Evolutionary conservation across 2,113 vertebrate species (phyloP).

Genomic region (Lota lota): DNA sequence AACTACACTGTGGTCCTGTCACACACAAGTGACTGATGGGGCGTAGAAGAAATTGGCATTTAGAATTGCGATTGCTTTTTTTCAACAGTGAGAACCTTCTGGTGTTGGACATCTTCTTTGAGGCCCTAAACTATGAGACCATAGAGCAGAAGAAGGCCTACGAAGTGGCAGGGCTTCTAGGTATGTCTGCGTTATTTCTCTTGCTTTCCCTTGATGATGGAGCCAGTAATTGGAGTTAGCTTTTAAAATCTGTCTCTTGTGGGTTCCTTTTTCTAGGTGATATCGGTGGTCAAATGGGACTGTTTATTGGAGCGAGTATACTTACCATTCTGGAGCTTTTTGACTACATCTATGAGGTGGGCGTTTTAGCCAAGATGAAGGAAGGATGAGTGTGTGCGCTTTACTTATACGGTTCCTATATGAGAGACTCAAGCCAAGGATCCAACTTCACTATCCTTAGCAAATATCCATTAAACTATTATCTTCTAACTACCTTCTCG

Average conservation of each 20-base stretch:
- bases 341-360: conserved; percentile 91
- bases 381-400: too few relatives aligned
- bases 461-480: too few relatives aligned
- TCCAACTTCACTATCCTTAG: too few relatives aligned
- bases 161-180: conserved; percentile 94
- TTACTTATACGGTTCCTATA: too few relatives aligned
- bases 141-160: conserved; percentile 98
- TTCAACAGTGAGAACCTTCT: conserved; percentile 89
- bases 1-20: neutral
- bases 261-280: conserved; percentile 71
- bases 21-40: too few relatives aligned
- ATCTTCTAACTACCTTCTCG: too few relatives aligned
- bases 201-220: neutral
- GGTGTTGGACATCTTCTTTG: conserved; percentile 84
- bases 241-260: neutral
- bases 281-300: conserved; percentile 93
- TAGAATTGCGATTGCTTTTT: neutral
- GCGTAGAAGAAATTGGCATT: neutral
- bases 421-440: too few relatives aligned
- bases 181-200: conserved; percentile 56
- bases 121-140: conserved; percentile 82
- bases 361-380: conserved; percentile 5
- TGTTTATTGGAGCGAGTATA: conserved; percentile 92
- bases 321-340: conserved; percentile 91
- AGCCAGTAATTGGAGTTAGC: too few relatives aligned